Evolutionary conservation across 2,797 vertebrate species (phyloP), one percentile per base, ranked within the genome.

Genomic region (Podargus strigoides): DNA sequence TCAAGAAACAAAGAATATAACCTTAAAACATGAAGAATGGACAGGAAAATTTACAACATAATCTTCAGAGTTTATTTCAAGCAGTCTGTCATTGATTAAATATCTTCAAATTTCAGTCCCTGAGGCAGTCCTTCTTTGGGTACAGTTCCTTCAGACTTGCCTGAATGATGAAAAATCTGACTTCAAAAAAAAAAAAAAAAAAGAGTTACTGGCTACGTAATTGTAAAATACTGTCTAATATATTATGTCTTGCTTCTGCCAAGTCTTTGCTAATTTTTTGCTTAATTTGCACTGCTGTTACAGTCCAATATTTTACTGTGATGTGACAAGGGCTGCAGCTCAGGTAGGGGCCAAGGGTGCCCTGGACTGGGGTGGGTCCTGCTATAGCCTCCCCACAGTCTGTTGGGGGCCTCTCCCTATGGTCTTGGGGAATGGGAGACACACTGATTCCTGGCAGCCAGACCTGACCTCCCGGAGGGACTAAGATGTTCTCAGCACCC

Each of bases 401-500:
- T 67, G 7, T 26, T 60, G 12, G 10, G 16, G 12, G 3, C 11
- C 24, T 20, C 24, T 76, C 3, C 16, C 63, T 20, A 6, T 53
- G 0, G 1, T 7, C 5, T 2, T 36, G 46, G 28, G 24, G 5
- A 3, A 2, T 10, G 49, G 28, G 28, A 10, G 6, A 37, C 14
- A n/a, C 14, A 14, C 24, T 53, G 27, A 88, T 21, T 10, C 39
- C 46, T 0, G 0, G 19, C 49, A 93, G 23, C 2, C 6, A 76
- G 36, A 2, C 5, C 6, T 69, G 63, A 19, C 7, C 14, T 82
- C 37, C 46, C 3, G 1, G 23, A 60, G 23, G 22, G 8, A 5
- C 6, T 52, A 63, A 23, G 3, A 1, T 52, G 32, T 8, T 49
- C 42, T 79, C 23, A 72, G n/a, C 15, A 60, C 2, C 18, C 7